Evolutionary conservation across 1,140 invertebrate species (phyloP).

Genomic region (Galleria mellonella): DNA sequence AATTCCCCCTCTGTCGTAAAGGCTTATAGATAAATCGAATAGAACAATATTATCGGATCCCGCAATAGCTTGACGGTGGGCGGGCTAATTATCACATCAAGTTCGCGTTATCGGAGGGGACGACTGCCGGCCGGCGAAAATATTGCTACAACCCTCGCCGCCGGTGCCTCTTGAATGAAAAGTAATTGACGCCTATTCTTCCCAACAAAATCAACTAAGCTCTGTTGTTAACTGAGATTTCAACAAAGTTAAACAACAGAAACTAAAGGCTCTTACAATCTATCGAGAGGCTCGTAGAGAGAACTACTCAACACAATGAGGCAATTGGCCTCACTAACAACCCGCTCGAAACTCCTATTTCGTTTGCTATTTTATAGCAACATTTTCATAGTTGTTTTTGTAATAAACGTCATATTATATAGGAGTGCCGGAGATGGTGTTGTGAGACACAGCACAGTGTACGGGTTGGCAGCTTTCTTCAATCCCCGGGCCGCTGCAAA

Average conservation of each 20-base stretch:
- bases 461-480: conserved; percentile 43
- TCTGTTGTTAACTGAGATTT: conserved; percentile 1
- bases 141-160: conserved; percentile 5
- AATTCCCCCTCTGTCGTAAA: background rate
- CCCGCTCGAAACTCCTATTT: conserved; percentile 8
- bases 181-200: background rate
- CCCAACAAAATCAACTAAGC: no score
- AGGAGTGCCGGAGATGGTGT: conserved; percentile 1
- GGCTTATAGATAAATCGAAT: conserved; percentile 4
- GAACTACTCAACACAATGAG: conserved; percentile 27
- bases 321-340: conserved; percentile 35
- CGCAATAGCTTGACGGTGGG: conserved; percentile 32
- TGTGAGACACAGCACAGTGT: conserved; percentile 42
- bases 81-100: conserved; percentile 49
- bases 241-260: conserved; percentile 23
- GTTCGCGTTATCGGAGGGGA: conserved; percentile 17
- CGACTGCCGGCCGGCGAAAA: conserved; percentile 3
- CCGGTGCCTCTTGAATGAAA: background rate
- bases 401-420: conserved; percentile 4
- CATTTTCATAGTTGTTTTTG: conserved; percentile 1
- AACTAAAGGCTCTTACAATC: conserved; percentile 13
- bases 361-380: conserved; percentile 9
- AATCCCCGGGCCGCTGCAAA: conserved; percentile 60
- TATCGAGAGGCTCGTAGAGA: conserved; percentile 15
- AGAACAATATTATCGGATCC: conserved; percentile 28